Evolutionary conservation across 1,140 invertebrate genomes (phyloP).

Genomic region (Dryas iulia): DNA sequence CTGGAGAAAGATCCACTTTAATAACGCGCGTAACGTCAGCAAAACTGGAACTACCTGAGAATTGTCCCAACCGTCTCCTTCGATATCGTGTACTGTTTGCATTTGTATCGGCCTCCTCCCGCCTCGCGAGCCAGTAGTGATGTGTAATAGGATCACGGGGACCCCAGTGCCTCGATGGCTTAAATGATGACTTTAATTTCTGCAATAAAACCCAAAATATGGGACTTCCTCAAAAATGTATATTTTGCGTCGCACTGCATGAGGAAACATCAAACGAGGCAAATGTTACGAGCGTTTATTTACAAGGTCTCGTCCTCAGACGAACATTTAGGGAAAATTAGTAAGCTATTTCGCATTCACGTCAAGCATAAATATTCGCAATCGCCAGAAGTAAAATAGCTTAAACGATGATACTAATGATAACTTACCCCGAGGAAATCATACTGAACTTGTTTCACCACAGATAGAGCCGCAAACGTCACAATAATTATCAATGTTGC

Average conservation of each 20-base stretch:
- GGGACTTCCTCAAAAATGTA: slow-evolving; percentile 11
- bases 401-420: background rate
- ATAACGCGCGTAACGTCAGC: slow-evolving; percentile 24
- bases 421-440: slow-evolving; percentile 49
- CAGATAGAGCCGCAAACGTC: slow-evolving; percentile 39
- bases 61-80: slow-evolving; percentile 43
- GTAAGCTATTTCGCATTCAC: slow-evolving; percentile 27
- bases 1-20: slow-evolving; percentile 8
- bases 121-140: slow-evolving; percentile 82
- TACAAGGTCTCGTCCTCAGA: slow-evolving; percentile 23
- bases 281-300: slow-evolving; percentile 16
- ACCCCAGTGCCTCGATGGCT: slow-evolving; percentile 83
- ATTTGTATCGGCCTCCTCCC: slow-evolving; percentile 42
- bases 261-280: slow-evolving; percentile 20
- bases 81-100: slow-evolving; percentile 36
- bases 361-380: slow-evolving; percentile 24
- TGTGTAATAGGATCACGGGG: slow-evolving; percentile 82
- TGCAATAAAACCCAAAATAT: slow-evolving; percentile 45
- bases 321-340: slow-evolving; percentile 29
- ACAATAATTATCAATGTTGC: slow-evolving; percentile 35
- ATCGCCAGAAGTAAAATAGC: slow-evolving; percentile 6
- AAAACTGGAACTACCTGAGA: slow-evolving; percentile 44
- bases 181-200: slow-evolving; percentile 82
- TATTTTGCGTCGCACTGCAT: background rate
- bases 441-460: slow-evolving; percentile 61